Evolutionary conservation across 2,113 vertebrate genomes (phyloP).

Genomic region (Planiliza haematocheilus): DNA sequence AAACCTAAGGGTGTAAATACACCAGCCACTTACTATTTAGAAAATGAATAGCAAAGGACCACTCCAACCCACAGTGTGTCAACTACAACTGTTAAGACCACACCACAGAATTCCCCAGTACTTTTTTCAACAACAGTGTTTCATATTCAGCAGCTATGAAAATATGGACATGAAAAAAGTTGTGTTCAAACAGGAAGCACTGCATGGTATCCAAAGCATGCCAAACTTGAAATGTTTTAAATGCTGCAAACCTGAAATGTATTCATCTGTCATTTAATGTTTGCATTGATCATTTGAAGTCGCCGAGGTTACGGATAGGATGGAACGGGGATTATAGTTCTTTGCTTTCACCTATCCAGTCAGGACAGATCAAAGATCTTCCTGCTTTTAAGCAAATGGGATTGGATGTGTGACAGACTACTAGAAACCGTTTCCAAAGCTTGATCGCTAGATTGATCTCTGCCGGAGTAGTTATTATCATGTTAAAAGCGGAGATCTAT

Average conservation of each 20-base stretch:
- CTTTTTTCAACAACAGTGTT: conserved; percentile 23
- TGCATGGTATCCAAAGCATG: conserved; percentile 58
- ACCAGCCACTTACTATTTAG: neutral
- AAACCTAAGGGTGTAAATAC: neutral
- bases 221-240: conserved; percentile 16
- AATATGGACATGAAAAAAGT: conserved; percentile 16
- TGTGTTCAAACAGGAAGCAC: conserved; percentile 13
- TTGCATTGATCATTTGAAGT: conserved; percentile 46
- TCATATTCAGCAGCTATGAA: conserved; percentile 26
- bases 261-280: conserved; percentile 40
- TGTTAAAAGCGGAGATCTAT: conserved; percentile 19
- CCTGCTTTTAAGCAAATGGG: conserved; percentile 33
- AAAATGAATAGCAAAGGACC: conserved; percentile 8
- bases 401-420: conserved; percentile 34
- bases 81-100: conserved; percentile 7
- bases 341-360: conserved; percentile 40
- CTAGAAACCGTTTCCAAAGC: conserved; percentile 23
- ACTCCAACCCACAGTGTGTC: conserved; percentile 15
- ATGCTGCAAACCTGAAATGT: conserved; percentile 18
- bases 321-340: conserved; percentile 16
- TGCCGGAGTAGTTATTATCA: conserved; percentile 12
- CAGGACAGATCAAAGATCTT: conserved; percentile 56
- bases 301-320: conserved; percentile 13
- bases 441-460: conserved; percentile 36
- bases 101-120: neutral